These are phyloP conservation scores for Tribolium madens DNA, from an alignment of 1,140 invertebrate species.

Conservation along the genomic window DNA sequence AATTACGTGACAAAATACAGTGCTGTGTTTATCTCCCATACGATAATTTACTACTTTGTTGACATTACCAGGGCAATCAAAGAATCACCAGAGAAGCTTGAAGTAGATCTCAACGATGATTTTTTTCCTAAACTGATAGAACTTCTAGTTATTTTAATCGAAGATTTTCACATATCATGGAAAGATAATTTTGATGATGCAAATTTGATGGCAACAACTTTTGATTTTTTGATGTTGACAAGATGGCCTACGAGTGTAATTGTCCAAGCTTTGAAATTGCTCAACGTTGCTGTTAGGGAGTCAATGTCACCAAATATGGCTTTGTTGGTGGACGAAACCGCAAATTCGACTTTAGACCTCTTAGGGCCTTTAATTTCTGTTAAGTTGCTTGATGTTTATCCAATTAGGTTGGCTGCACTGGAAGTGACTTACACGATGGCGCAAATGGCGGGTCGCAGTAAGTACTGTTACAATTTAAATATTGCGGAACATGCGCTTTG, in stretches of 20 bases:
- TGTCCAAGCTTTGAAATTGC: conserved; percentile 35
- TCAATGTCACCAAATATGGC: neutral
- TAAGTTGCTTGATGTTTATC: neutral
- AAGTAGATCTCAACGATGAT: neutral
- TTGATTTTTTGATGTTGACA: conserved; percentile 63
- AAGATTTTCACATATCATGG: conserved; percentile 78
- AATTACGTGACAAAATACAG: neutral
- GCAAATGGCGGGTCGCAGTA: neutral
- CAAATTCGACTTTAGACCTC: neutral
- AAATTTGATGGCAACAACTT: conserved; percentile 65
- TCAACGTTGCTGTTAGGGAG: neutral
- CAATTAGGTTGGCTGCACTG: neutral
- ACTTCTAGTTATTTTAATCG: conserved; percentile 71
- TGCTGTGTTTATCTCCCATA: neutral
- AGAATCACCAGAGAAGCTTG: neutral
- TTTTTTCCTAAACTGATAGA: conserved; percentile 72
- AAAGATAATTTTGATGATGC: conserved; percentile 76
- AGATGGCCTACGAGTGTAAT: conserved; percentile 62
- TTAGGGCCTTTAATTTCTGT: neutral
- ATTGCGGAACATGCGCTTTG: neutral
- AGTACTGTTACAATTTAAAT: neutral
- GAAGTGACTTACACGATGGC: neutral
- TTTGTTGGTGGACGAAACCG: neutral
- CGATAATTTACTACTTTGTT: neutral
- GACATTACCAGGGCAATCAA: neutral